Base-by-base conservation (phyloP, 2,797 vertebrate genomes). In the Danionella dracula region DNA sequence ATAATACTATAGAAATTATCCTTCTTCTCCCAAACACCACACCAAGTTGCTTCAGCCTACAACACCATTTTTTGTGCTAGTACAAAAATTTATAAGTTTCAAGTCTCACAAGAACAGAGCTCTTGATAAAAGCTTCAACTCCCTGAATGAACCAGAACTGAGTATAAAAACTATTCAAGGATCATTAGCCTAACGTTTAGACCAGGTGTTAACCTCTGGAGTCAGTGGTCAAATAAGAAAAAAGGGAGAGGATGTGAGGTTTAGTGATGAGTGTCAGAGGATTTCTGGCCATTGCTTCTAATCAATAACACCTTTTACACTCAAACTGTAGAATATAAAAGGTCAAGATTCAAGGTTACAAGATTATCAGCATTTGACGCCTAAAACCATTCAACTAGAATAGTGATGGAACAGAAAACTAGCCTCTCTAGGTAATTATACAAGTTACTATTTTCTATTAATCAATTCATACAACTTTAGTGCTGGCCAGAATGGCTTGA, bases 21-120 rank as follows among this genome's bases (percentile, higher is more conserved):
- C n/a, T n/a, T n/a, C n/a, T n/a, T n/a, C n/a, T n/a, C n/a, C n/a
- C n/a, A n/a, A n/a, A n/a, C n/a, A n/a, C n/a, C n/a, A n/a, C n/a
- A n/a, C n/a, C n/a, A n/a, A n/a, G n/a, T n/a, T n/a, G n/a, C n/a
- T n/a, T n/a, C n/a, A n/a, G n/a, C n/a, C n/a, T n/a, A n/a, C n/a
- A n/a, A n/a, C n/a, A n/a, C n/a, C n/a, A n/a, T 61, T 72, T 73
- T 71, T 45, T 76, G 56, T 62, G 35, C 57, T 48, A 79, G 72
- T 61, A 72, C 61, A 54, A 62, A 15, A 55, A 77, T 83, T 79
- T 84, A 85, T 70, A 5, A 72, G 61, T 74, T 56, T 6, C 37
- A 35, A 62, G 41, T 73, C 60, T 70, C 54, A 41, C 83, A 68
- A 78, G 68, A 77, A 77, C 65, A 41, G 49, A 60, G 74, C 56